phyloP scores from a whole-genome alignment of 1,140 invertebrate species.

The Wasmannia auropunctata region DNA sequence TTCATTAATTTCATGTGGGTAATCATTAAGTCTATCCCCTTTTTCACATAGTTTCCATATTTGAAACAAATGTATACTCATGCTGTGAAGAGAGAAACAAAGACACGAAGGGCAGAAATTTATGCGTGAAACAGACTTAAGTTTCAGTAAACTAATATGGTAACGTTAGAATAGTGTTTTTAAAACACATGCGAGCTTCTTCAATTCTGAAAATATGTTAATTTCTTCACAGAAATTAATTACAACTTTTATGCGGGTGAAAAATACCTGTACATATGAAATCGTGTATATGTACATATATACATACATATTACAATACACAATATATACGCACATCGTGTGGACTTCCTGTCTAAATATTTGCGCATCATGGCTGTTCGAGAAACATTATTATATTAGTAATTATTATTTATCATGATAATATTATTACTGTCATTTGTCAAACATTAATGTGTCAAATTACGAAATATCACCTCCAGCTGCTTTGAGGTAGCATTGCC shows the following conservation, averaged over 20 bases:
- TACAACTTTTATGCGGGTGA: background rate
- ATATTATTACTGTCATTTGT: background rate
- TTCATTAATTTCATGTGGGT: background rate
- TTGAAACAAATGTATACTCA: background rate
- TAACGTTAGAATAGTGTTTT: background rate
- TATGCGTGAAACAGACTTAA: background rate
- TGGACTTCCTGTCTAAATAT: background rate
- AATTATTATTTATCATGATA: slow-evolving; percentile 1
- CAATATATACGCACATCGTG: background rate
- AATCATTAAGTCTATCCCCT: background rate
- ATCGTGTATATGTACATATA: background rate
- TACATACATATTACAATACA: background rate
- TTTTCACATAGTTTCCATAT: background rate
- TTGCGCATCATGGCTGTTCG: background rate
- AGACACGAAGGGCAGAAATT: background rate
- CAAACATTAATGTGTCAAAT: background rate
- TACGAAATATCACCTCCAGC: background rate
- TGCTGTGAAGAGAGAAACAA: background rate
- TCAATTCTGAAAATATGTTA: background rate
- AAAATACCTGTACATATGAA: background rate
- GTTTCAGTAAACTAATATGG: background rate
- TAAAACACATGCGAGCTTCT: background rate
- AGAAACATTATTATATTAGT: background rate
- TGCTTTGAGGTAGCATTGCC: background rate
- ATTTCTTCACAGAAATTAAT: background rate